phyloP scores from a whole-genome alignment of 2,113 vertebrate species.

The Triplophysa tibetana region DNA sequence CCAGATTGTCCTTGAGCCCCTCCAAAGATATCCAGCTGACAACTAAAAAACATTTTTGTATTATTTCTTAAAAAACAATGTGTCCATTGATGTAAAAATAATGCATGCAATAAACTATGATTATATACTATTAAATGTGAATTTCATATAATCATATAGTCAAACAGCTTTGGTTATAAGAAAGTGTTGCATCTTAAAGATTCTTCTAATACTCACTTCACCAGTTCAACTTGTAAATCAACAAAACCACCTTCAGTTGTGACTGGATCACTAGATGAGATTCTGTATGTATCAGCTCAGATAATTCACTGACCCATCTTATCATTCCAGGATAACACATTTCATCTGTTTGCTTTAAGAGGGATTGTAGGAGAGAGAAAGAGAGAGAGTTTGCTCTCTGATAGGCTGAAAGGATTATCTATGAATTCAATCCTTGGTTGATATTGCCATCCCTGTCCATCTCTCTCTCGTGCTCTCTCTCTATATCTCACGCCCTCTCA shows the following conservation, averaged over 20 bases:
- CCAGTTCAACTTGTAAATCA: slow-evolving; percentile 13
- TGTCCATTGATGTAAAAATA: too few species aligned
- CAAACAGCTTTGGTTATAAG: too few species aligned
- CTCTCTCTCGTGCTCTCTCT: slow-evolving; percentile 17
- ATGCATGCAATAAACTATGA: too few species aligned
- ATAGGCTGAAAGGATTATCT: slow-evolving; percentile 55
- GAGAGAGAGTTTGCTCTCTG: slow-evolving; percentile 40
- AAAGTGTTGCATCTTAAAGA: not conserved
- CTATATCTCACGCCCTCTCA: slow-evolving; percentile 21
- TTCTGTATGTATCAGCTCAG: slow-evolving; percentile 25
- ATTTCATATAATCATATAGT: too few species aligned
- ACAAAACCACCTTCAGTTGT: slow-evolving; percentile 15
- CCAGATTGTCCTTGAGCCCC: too few species aligned
- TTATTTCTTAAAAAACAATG: too few species aligned
- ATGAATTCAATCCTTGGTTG: slow-evolving; percentile 56
- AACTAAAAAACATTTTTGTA: too few species aligned
- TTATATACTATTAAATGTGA: too few species aligned
- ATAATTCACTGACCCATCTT: slow-evolving; percentile 24
- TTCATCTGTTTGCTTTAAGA: slow-evolving; percentile 30
- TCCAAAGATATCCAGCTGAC: too few species aligned
- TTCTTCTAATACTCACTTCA: not conserved
- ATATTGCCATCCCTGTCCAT: slow-evolving; percentile 48
- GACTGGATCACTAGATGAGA: slow-evolving; percentile 6
- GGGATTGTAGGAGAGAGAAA: slow-evolving; percentile 15
- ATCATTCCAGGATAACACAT: slow-evolving; percentile 4